Percentiles rank a stretch among this genome's conserved stretches.
phyloP scores from a whole-genome alignment of 2,888 invertebrate species.

The Cheilosia soror region DNA sequence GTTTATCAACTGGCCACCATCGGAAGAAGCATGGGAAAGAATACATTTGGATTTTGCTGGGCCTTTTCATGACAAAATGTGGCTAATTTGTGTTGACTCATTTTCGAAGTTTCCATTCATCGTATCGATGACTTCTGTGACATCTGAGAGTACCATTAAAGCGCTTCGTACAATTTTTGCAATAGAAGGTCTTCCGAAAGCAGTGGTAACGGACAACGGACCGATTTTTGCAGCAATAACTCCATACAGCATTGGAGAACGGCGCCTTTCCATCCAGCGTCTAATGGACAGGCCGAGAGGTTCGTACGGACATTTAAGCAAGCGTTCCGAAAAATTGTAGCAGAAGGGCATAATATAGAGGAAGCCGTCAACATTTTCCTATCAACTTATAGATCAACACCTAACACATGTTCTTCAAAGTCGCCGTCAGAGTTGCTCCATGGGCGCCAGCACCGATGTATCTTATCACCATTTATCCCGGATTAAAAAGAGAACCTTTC shows the following conservation, averaged over 20 bases:
- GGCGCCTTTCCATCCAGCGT: slow-evolving; percentile 70
- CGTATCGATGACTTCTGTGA: slow-evolving; percentile 33
- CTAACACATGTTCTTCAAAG: too few species aligned
- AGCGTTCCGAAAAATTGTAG: slow-evolving; percentile 36
- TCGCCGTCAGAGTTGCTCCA: too few species aligned
- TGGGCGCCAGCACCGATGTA: too few species aligned
- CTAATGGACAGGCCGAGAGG: slow-evolving; percentile 52
- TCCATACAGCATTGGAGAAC: slow-evolving; percentile 76
- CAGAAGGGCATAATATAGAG: slow-evolving; percentile 17
- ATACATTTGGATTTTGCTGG: slow-evolving; percentile 39
- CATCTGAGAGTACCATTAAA: slow-evolving; percentile 26
- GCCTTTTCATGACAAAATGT: slow-evolving; percentile 47
- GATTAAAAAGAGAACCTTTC: too few species aligned
- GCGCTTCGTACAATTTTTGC: slow-evolving; percentile 73
- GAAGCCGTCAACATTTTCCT: slow-evolving; percentile 33
- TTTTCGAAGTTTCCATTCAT: slow-evolving; percentile 45
- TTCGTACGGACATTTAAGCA: slow-evolving; percentile 53
- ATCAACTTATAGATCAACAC: slow-evolving; percentile 13
- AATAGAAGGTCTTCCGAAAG: slow-evolving; percentile 74
- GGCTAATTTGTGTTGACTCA: slow-evolving; percentile 45
- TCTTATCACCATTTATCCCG: too few species aligned
- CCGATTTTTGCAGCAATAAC: slow-evolving; percentile 70
- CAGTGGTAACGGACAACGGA: slow-evolving; percentile 76
- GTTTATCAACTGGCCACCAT: slow-evolving; percentile 11
- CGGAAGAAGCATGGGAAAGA: slow-evolving; percentile 32